These are phyloP conservation scores for Crypturellus tataupa DNA, from an alignment of 2,797 vertebrate species.

Conservation along the genomic window DNA sequence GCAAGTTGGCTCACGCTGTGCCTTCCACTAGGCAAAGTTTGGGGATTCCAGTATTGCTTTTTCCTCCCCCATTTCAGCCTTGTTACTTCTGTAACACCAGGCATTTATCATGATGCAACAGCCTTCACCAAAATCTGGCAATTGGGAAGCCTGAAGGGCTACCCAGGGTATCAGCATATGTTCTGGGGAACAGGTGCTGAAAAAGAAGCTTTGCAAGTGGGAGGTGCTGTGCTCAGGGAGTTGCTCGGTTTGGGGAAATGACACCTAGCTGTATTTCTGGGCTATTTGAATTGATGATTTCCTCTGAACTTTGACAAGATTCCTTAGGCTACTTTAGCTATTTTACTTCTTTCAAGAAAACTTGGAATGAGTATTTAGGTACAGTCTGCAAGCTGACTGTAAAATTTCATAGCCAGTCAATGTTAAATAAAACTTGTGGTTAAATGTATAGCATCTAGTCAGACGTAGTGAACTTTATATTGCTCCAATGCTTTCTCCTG, in stretches of 20 bases:
- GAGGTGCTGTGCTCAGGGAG: not conserved
- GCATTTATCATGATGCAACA: not conserved
- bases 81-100: not conserved
- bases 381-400: not conserved
- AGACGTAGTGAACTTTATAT: not conserved
- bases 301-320: not conserved
- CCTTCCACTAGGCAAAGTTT: not conserved
- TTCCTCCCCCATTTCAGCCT: not conserved
- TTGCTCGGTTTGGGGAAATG: not conserved
- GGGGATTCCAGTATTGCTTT: not conserved
- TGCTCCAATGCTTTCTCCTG: not conserved
- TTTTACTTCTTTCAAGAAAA: no score
- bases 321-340: no score
- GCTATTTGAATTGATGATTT: not conserved
- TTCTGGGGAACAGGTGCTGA: not conserved
- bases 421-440: not conserved
- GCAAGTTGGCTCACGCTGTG: not conserved
- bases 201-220: not conserved
- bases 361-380: not conserved
- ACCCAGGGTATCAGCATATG: not conserved
- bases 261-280: not conserved
- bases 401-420: not conserved
- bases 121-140: not conserved
- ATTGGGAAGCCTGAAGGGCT: not conserved
- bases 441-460: not conserved